Base-by-base conservation (phyloP, 2,113 vertebrate genomes). In the Leptodactylus fuscus region DNA sequence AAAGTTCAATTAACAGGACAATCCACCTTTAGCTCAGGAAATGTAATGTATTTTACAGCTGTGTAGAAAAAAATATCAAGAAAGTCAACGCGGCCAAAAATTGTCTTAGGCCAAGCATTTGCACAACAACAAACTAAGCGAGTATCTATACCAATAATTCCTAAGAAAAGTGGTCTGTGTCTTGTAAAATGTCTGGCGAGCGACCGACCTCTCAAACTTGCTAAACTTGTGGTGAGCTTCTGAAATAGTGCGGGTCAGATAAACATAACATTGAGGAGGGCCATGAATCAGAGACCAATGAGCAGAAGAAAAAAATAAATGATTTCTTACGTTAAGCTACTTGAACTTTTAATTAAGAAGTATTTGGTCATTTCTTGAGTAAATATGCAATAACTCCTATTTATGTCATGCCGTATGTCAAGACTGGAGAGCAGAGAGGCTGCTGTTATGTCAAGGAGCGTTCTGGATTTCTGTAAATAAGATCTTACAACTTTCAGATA, bases 151-250 rank as follows among this genome's bases (percentile, higher is more conserved):
- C 53, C 76, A 80, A 85, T 85, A 73, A 85, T 71, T 85, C 71
- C 76, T 81, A 77, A 73, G 65, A 29, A 70, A 85, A 48, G 76
- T 9, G 51, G 84, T 58, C 84, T 80, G 77, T 69, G 32, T 79
- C 65, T 80, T 81, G 84, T 81, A 85, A 85, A 85, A 58, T 46
- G 84, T 81, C 84, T 85, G 84, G 84, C 75, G 49, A 60, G 32
- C n/a, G 78, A 48, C 77, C 62, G 34, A 85, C 38, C 44, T 71
- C 77, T 55, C 51, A 80, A 41, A 71, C 76, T 71, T 78, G 74
- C 75, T 55, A 44, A 80, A 79, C 55, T 55, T 73, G 77, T 55
- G 76, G 84, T 34, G 67, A 80, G 84, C 84, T 85, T 85, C 84
- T 85, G 84, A 78, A 85, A 60, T 44, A 32, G 49, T 73, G 49